phyloP scores from a whole-genome alignment of 2,797 vertebrate species.

The Crocodylus rhombifer region DNA sequence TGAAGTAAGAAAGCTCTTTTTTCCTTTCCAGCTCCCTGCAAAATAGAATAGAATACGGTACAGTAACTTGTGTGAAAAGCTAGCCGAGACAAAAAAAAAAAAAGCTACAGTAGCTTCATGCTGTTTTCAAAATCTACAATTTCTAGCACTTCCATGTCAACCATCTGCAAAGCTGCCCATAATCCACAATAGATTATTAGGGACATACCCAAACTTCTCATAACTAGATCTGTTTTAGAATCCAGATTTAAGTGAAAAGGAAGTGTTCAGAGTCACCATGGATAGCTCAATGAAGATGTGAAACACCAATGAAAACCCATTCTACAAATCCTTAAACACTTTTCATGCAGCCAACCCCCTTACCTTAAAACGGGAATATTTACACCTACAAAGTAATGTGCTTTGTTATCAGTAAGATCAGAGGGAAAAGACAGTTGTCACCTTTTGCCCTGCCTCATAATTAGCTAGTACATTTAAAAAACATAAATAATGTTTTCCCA shows the following conservation, averaged over 20 bases:
- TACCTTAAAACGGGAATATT: background rate
- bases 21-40: background rate
- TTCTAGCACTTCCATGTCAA: background rate
- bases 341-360: background rate
- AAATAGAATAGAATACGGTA: background rate
- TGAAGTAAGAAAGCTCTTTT: background rate
- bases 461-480: background rate
- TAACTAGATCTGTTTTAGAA: background rate
- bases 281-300: background rate
- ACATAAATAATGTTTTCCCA: background rate
- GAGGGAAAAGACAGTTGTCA: background rate
- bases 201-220: slow-evolving; percentile 14
- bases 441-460: background rate
- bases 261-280: slow-evolving; percentile 2
- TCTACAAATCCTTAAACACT: too few relatives aligned
- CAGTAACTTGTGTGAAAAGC: background rate
- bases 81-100: background rate
- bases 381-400: background rate
- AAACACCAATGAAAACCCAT: background rate
- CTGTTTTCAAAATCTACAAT: slow-evolving; percentile 4
- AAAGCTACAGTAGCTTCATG: background rate
- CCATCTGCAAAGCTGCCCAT: background rate
- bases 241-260: background rate
- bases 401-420: background rate
- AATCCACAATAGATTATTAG: slow-evolving; percentile 13